Percentiles rank a stretch among this genome's conserved stretches.
Conservation (phyloP, 2,888 invertebrate genomes). For the Orthosia gracilis region DNA sequence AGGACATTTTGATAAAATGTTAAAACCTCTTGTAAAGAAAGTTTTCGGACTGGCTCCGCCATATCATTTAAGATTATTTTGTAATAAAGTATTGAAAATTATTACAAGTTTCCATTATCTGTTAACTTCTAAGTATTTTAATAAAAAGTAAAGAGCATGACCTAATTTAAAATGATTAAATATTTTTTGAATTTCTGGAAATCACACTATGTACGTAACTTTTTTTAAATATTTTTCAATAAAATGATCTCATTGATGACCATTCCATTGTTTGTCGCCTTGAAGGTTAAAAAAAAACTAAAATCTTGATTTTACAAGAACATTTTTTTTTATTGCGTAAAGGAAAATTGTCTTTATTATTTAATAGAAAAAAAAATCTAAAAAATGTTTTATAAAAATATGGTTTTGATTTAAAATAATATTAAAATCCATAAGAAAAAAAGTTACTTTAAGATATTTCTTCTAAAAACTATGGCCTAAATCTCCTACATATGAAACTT, state of each 20-base stretch:
- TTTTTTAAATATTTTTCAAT: slow-evolving; percentile 47
- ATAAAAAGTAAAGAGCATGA: slow-evolving; percentile 46
- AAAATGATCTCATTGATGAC: slow-evolving; percentile 67
- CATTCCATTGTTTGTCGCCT: slow-evolving; percentile 54
- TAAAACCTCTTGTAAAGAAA: slow-evolving; percentile 47
- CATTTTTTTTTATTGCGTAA: slow-evolving; percentile 1
- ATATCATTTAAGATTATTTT: slow-evolving; percentile 61
- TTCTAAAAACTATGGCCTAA: slow-evolving; percentile 44
- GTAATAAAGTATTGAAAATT: slow-evolving; percentile 41
- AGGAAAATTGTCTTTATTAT: slow-evolving; percentile 36
- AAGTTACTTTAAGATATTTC: slow-evolving; percentile 7
- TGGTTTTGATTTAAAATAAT: background rate
- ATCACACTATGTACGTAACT: slow-evolving; percentile 60
- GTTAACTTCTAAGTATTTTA: slow-evolving; percentile 52
- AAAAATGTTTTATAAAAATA: slow-evolving; percentile 1
- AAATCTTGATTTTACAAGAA: slow-evolving; percentile 21
- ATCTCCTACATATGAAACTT: slow-evolving; percentile 22
- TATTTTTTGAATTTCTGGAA: slow-evolving; percentile 31
- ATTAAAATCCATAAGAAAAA: background rate
- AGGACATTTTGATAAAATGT: slow-evolving; percentile 64
- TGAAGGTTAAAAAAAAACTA: slow-evolving; percentile 37
- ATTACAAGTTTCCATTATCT: slow-evolving; percentile 46
- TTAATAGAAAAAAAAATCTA: slow-evolving; percentile 5
- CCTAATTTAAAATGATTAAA: slow-evolving; percentile 53
- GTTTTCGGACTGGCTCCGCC: slow-evolving; percentile 55